These are phyloP conservation scores for Leguminivora glycinivorella DNA, from an alignment of 1,140 invertebrate genomes.

Conservation along the genomic window DNA sequence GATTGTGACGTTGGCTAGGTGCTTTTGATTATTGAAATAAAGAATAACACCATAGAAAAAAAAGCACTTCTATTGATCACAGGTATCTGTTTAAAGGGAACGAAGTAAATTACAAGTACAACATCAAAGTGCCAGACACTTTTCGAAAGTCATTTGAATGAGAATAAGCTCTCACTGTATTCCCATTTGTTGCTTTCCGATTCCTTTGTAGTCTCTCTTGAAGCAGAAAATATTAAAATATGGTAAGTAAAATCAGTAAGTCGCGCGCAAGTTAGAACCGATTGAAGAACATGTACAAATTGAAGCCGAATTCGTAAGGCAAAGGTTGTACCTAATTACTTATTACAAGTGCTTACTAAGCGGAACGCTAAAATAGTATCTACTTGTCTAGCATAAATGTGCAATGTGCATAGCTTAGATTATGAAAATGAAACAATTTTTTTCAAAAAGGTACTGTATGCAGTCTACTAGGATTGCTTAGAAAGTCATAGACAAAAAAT, in stretches of 20 bases:
- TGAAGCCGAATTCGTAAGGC: background rate
- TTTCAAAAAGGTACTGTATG: too few relatives aligned
- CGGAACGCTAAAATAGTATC: too few relatives aligned
- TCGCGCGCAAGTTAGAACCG: slow-evolving; percentile 38
- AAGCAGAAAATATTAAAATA: slow-evolving; percentile 66
- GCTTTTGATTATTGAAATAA: too few relatives aligned
- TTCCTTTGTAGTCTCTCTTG: slow-evolving; percentile 59
- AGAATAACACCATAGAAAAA: too few relatives aligned
- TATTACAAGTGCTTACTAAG: background rate
- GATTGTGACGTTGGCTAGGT: too few relatives aligned
- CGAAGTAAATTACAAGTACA: slow-evolving; percentile 47
- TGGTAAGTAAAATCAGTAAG: slow-evolving; percentile 57
- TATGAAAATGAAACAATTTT: too few relatives aligned
- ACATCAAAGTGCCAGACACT: slow-evolving; percentile 63
- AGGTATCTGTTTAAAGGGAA: slow-evolving; percentile 36
- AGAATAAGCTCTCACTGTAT: slow-evolving; percentile 56
- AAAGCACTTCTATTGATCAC: slow-evolving; percentile 24
- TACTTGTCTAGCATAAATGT: too few relatives aligned
- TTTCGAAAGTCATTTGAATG: slow-evolving; percentile 66
- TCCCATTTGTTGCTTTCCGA: slow-evolving; percentile 62
- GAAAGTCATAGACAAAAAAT: too few relatives aligned
- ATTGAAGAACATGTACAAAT: background rate
- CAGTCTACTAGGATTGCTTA: too few relatives aligned
- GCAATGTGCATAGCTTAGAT: too few relatives aligned
- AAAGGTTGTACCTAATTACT: background rate